Evolutionary conservation across 2,888 invertebrate species (phyloP), one percentile per base, ranked within the genome.

Genomic region (Aleiodes leptofemur): DNA sequence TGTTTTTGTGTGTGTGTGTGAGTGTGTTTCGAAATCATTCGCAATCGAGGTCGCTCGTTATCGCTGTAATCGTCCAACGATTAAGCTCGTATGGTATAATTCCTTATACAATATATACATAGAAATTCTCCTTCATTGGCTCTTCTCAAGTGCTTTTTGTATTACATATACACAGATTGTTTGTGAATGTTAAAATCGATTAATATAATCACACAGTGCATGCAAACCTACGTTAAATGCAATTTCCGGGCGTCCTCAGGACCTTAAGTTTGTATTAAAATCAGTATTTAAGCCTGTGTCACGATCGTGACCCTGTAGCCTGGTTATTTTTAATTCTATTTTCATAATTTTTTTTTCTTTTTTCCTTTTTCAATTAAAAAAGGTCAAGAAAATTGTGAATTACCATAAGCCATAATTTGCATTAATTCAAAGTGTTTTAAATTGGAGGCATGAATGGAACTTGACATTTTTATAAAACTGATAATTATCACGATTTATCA

Each of bases 21-120:
- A 6, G 43, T 43, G 14, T n/a, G 68, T 74, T 69, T 77, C 51
- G 76, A 76, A 73, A 77, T 76, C 74, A 64, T 48, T 64, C 69
- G 23, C 64, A 48, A 79, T 80, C 74, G 80, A 73, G 80, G 79
- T 80, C 77, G 59, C 69, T 56, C 56, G 48, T 69, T 77, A 79
- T 79, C 66, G 70, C 55, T 56, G 50, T 75, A 66, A 74, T 72
- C 72, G 73, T 72, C 73, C 69, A 64, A 48, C 74, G 72, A 79
- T 78, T 79, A 77, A 69, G 48, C 51, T 59, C 74, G 53, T 43
- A 61, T 56, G 68, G 73, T 78, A 75, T 43, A 43, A 43, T 43
- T 43, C 43, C 43, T 43, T 43, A 9, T 9, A 9, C 43, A 43
- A 43, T 43, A 43, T 43, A 43, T 43, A 43, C 11, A 43, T 11